Evolutionary conservation across 1,140 invertebrate species (phyloP).

Genomic region (Anastrepha obliqua): DNA sequence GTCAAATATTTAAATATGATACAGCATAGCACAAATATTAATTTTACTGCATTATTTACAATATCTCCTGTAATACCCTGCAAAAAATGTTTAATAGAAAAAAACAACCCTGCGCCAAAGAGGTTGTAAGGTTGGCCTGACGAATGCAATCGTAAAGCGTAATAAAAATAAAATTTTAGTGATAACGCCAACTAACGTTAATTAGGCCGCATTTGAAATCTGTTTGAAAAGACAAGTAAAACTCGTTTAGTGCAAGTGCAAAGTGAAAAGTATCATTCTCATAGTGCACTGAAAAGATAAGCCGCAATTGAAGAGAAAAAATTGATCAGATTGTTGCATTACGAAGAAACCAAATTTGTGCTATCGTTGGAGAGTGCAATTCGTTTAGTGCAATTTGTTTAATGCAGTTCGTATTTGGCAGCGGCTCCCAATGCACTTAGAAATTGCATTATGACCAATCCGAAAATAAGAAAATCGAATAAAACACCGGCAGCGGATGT

Average conservation of each 20-base stretch:
- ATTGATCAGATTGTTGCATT: neutral
- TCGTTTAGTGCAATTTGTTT: neutral
- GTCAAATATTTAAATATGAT: too few relatives aligned
- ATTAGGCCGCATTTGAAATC: constrained; percentile 4
- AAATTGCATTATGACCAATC: constrained; percentile 15
- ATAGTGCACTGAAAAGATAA: constrained; percentile 20
- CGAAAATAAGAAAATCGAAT: constrained; percentile 27
- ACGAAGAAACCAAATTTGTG: neutral
- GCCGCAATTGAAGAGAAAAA: neutral
- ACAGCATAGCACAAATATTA: too few relatives aligned
- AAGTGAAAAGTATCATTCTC: neutral
- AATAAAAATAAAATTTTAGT: constrained; percentile 30
- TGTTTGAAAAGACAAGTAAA: constrained; percentile 22
- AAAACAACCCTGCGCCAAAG: neutral
- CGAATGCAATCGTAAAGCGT: neutral
- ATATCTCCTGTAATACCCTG: neutral
- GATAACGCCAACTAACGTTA: constrained; percentile 43
- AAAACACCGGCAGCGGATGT: neutral
- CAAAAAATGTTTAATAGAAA: neutral
- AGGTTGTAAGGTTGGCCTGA: neutral
- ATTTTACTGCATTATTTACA: neutral
- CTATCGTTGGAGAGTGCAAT: neutral
- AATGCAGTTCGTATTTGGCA: neutral
- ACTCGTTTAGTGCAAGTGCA: constrained; percentile 35
- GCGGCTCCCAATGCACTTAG: neutral